Evolutionary conservation across 2,797 vertebrate species (phyloP), one percentile per base, ranked within the genome.

Genomic region (Gallinago nigripennis): DNA sequence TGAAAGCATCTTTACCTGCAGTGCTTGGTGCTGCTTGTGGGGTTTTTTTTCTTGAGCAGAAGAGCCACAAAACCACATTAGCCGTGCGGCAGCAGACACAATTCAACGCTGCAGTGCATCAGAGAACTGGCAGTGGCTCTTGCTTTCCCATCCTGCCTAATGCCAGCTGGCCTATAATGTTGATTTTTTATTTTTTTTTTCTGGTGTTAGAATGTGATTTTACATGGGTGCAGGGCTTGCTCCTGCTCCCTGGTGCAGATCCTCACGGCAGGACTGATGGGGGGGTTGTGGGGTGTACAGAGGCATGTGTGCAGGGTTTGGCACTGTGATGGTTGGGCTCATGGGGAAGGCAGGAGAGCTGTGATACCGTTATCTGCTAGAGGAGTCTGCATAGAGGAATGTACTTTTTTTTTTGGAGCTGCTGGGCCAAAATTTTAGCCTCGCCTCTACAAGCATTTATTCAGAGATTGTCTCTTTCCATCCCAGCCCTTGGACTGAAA

Each of bases 51-150:
- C 23, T 66, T 64, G 71, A 84, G 56, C 60, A 53, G 60, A 68
- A 64, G 41, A 90, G 68, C 50, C 24, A 21, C 76, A 87, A 66
- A 88, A 12, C 35, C 17, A 19, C 39, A 20, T 56, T 39, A 89
- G 79, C 54, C 25, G 71, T 4, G 7, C 50, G 53, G 86, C 1
- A 17, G 54, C 75, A 73, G 81, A 88, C 91, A 91, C 45, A 2
- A 17, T 50, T 88, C 70, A 70, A 4, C 23, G 91, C 91, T 94
- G 88, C 93, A 94, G 88, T n/a, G 86, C 92, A 80, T 79, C 72
- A 75, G 31, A 86, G 89, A 84, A 28, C 93, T 94, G 95, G 68
- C 83, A 88, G 39, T 57, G 43, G 60, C 69, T 93, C 50, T 78
- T 51, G 57, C 75, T 66, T 94, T 85, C 88, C 88, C 57, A 75